Evolutionary conservation across 2,888 invertebrate genomes (phyloP).

Genomic region (Aporophyla nigra): DNA sequence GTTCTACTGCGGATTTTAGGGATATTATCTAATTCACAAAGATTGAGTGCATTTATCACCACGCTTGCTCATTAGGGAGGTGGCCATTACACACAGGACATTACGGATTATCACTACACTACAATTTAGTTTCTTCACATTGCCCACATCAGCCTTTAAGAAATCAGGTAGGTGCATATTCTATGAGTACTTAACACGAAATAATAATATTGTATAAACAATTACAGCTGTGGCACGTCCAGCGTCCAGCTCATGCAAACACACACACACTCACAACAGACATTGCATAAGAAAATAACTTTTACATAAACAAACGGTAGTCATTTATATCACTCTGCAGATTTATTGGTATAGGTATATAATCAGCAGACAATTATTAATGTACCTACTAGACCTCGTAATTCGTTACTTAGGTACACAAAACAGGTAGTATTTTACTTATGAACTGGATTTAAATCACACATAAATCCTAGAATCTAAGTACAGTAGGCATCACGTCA

Average conservation of each 20-base stretch:
- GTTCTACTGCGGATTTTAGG: neutral
- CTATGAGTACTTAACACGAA: neutral
- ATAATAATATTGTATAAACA: conserved; percentile 43
- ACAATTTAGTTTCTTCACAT: neutral
- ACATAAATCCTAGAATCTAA: conserved; percentile 1
- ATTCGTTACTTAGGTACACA: neutral
- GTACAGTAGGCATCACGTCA: neutral
- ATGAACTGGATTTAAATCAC: neutral
- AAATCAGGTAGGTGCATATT: neutral
- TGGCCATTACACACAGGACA: neutral
- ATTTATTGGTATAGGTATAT: too few species aligned
- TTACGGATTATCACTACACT: neutral
- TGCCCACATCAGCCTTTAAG: neutral
- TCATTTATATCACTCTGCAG: neutral
- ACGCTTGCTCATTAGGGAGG: neutral
- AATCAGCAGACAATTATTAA: too few species aligned
- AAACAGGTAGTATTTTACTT: neutral
- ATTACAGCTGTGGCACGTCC: conserved; percentile 20
- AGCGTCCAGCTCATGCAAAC: conserved; percentile 13
- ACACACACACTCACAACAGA: neutral
- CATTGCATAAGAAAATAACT: conserved; percentile 24
- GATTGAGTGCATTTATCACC: neutral
- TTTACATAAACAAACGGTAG: conserved; percentile 14
- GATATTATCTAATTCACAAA: neutral
- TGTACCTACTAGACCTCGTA: neutral